phyloP scores from a whole-genome alignment of 2,113 vertebrate species.

The Peromyscus leucopus region DNA sequence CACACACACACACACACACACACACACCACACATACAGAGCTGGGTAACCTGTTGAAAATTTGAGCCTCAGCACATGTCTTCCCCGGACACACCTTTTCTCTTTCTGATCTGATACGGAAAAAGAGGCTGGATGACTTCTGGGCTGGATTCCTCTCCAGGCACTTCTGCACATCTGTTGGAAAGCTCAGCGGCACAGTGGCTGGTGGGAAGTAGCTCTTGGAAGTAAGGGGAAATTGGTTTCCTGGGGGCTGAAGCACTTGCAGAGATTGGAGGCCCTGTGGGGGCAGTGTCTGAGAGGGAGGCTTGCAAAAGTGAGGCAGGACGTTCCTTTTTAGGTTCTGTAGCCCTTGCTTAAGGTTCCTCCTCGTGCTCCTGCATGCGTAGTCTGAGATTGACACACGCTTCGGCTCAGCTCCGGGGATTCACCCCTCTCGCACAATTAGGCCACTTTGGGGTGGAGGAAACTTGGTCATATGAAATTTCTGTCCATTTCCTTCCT shows the following conservation, averaged over 20 bases:
- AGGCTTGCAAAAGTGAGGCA: neutral
- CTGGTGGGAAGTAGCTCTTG: too few species aligned
- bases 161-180: neutral
- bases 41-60: neutral
- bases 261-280: neutral
- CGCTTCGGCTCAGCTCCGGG: accelerated
- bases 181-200: neutral
- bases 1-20: too few species aligned
- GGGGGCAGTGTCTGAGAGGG: neutral
- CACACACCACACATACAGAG: too few species aligned
- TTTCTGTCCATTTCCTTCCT: neutral
- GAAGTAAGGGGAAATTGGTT: neutral
- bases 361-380: neutral
- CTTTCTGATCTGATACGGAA: neutral
- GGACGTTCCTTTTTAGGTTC: too few species aligned
- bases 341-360: neutral
- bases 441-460: neutral
- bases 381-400: neutral
- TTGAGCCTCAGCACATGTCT: neutral
- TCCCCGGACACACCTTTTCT: too few species aligned
- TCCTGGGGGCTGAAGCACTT: neutral
- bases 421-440: neutral
- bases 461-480: neutral
- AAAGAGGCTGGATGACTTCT: too few species aligned
- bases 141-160: neutral